A percentile compares a stretch with the other conserved stretches of the same genome.
phyloP scores from a whole-genome alignment of 2,797 vertebrate genomes.

The Ceyx erithaca region DNA sequence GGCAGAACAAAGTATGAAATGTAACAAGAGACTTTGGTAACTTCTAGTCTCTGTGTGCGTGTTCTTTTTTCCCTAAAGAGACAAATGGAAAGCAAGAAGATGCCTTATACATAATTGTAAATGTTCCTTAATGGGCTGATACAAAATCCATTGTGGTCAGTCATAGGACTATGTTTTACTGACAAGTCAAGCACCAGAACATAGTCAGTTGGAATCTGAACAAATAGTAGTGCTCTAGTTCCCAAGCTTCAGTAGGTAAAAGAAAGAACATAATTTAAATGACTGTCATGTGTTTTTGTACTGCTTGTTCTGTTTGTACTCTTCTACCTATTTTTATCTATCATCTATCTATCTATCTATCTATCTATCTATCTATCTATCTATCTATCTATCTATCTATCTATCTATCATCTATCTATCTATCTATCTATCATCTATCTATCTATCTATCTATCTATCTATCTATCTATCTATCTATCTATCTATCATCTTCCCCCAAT shows the following conservation, averaged over 20 bases:
- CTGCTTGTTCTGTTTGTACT: not conserved
- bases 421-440: no score
- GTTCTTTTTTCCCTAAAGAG: not conserved
- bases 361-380: no score
- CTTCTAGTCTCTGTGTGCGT: not conserved
- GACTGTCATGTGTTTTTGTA: not conserved
- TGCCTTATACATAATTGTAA: not conserved
- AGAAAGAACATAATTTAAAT: not conserved
- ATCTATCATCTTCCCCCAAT: not conserved
- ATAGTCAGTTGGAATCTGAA: rapidly evolving
- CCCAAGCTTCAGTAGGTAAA: not conserved
- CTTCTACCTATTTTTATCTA: not conserved
- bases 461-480: no score
- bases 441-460: no score
- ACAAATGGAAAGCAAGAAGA: not conserved
- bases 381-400: no score
- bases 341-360: no score
- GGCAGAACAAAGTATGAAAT: not conserved
- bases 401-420: no score
- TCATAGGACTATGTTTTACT: not conserved
- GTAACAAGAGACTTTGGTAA: not conserved
- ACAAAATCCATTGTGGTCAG: not conserved
- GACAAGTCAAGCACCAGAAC: not conserved
- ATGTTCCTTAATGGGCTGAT: not conserved
- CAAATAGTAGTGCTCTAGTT: not conserved